A percentile compares a stretch with the other conserved stretches of the same genome.
phyloP scores from a whole-genome alignment of 2,888 invertebrate genomes.

The Euproctis similis region DNA sequence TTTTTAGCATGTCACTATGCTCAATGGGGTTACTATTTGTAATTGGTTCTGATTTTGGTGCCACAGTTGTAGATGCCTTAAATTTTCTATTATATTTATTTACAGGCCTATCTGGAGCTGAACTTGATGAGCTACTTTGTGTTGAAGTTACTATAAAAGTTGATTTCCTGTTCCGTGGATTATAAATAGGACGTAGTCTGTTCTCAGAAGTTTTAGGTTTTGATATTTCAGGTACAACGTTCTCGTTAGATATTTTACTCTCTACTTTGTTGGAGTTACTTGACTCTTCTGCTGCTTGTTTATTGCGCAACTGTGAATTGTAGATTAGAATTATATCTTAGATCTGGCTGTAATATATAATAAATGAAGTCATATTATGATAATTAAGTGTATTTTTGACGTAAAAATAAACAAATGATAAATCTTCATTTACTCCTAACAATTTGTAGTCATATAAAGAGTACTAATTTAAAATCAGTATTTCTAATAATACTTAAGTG shows the following conservation, averaged over 20 bases:
- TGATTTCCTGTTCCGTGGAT: constrained; percentile 43
- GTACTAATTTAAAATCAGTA: too few species aligned
- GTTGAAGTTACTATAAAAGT: constrained; percentile 34
- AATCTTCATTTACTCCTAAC: too few species aligned
- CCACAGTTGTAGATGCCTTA: constrained; percentile 40
- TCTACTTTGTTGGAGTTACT: constrained; percentile 28
- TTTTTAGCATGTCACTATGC: constrained; percentile 35
- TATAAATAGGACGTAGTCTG: constrained; percentile 43
- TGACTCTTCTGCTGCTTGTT: constrained; percentile 35
- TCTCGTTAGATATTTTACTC: constrained; percentile 24
- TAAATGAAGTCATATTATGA: too few species aligned
- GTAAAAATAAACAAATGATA: too few species aligned
- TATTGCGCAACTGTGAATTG: constrained; percentile 50
- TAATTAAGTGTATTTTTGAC: too few species aligned
- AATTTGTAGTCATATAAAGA: too few species aligned
- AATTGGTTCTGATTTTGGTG: constrained; percentile 30
- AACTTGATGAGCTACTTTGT: constrained; percentile 17
- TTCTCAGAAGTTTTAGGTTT: constrained; percentile 37
- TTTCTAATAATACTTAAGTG: too few species aligned
- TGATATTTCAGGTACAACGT: constrained; percentile 24
- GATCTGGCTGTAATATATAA: too few species aligned
- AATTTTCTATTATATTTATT: constrained; percentile 59
- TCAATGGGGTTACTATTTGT: constrained; percentile 34
- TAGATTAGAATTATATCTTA: too few species aligned
- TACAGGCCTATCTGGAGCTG: constrained; percentile 34